Evolutionary conservation across 2,797 vertebrate genomes (phyloP), one percentile per base, ranked within the genome.

Genomic region (Ciconia nigra): DNA sequence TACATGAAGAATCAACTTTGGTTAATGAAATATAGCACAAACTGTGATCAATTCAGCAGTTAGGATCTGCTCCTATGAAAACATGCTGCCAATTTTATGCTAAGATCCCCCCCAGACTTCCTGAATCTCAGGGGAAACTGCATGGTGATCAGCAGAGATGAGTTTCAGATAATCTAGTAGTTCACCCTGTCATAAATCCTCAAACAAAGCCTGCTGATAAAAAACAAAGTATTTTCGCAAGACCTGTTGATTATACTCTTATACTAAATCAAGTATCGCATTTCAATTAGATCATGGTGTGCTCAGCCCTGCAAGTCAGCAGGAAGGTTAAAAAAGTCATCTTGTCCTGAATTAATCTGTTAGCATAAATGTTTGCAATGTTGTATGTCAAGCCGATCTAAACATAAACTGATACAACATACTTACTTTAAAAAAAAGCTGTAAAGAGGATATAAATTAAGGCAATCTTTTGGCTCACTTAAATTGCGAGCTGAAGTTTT

Each of bases 61-160:
- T 69, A 33, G 11, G 14, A 42, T 57, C 49, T 72, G 25, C 20
- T 74, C 4, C 13, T 11, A 29, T 0, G 1, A 77, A n/a, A 89
- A 28, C 8, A 37, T 13, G 8, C 1, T 65, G 16, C 8, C 21
- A 67, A 1, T 71, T 70, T 85, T 66, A n/a, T 0, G 0, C 2
- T 29, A 22, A 80, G 28, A 21, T 46, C 5, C 2, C 5, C 5
- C 4, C 1, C 20, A 77, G 22, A 3, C 12, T 59, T 70, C 33
- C 1, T 2, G 35, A 84, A 37, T 74, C 10, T 58, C 51, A 70
- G 37, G 21, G 44, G 12, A 71, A 77, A 11, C 11, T 58, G 14
- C 28, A 47, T 3, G 6, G 9, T 62, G 25, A 46, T 55, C 35
- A 77, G 19, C 8, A 59, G 57, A 80, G 20, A 44, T 3, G 15